A percentile compares a stretch with the other conserved stretches of the same genome.
Conservation (phyloP, 2,797 vertebrate genomes). For the Epinephelus awoara region DNA sequence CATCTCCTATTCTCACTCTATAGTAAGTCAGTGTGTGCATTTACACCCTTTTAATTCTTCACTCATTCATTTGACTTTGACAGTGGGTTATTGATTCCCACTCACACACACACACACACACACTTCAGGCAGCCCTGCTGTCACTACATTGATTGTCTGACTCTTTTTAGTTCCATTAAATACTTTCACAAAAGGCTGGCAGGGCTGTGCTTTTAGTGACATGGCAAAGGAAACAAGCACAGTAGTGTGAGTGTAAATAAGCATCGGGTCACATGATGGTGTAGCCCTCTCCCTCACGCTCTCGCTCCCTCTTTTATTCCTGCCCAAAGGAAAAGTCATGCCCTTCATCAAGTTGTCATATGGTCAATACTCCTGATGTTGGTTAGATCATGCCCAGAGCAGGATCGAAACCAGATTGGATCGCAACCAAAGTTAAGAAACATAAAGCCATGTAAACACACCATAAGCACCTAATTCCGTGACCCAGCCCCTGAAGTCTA, state of each 20-base stretch:
- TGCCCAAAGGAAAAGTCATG: constrained; percentile 64
- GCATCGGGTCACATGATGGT: constrained; percentile 65
- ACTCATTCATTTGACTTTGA: constrained; percentile 58
- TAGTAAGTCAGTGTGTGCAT: constrained; percentile 27
- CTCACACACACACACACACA: constrained; percentile 15
- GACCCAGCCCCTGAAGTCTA: too few relatives aligned
- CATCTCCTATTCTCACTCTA: neutral
- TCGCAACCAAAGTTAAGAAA: constrained; percentile 31
- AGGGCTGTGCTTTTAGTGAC: constrained; percentile 67
- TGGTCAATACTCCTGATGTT: constrained; percentile 60
- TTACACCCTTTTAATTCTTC: constrained; percentile 40
- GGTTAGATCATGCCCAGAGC: constrained; percentile 43
- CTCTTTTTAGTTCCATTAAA: constrained; percentile 73
- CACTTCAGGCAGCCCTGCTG: constrained; percentile 32
- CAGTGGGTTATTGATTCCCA: constrained; percentile 68
- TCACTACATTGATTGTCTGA: constrained; percentile 65
- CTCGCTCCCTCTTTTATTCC: constrained; percentile 3
- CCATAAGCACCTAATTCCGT: too few relatives aligned
- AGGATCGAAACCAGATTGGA: constrained; percentile 47
- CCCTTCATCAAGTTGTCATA: constrained; percentile 68
- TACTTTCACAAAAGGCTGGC: constrained; percentile 58
- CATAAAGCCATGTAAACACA: neutral
- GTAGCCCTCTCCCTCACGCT: neutral
- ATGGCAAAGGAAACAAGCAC: constrained; percentile 61
- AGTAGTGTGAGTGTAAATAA: constrained; percentile 63